Conservation (phyloP, 2,888 invertebrate genomes). For the Vesta saturnalis region DNA sequence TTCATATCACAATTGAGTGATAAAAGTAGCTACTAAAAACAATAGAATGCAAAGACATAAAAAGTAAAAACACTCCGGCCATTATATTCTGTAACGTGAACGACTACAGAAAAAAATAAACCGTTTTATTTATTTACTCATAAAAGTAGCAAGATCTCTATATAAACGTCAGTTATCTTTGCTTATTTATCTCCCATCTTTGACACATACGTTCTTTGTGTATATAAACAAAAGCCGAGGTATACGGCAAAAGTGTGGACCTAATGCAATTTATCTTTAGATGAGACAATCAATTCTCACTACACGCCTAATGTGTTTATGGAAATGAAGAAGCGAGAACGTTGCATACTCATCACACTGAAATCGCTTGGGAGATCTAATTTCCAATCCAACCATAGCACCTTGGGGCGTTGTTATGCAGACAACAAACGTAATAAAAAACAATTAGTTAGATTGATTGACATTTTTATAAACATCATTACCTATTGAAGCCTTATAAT, state of each 20-base stretch:
- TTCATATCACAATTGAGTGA: too few relatives aligned
- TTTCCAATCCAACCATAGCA: slow-evolving; percentile 9
- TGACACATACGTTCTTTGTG: slow-evolving; percentile 2
- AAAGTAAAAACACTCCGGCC: too few relatives aligned
- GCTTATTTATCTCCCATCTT: neutral
- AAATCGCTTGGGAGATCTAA: slow-evolving; percentile 23
- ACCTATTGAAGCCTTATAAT: neutral
- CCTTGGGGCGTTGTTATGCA: slow-evolving; percentile 15
- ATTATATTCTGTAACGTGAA: too few relatives aligned
- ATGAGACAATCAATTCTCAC: neutral
- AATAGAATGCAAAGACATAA: too few relatives aligned
- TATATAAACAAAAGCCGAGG: slow-evolving; percentile 3
- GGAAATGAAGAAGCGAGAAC: slow-evolving; percentile 10
- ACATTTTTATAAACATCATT: neutral
- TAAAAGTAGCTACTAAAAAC: too few relatives aligned
- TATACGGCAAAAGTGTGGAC: neutral
- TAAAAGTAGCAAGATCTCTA: too few relatives aligned
- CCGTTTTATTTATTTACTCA: neutral
- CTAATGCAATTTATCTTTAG: slow-evolving; percentile 5
- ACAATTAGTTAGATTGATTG: slow-evolving; percentile 24
- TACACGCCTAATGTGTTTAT: neutral
- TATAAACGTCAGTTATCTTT: too few relatives aligned
- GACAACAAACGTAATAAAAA: slow-evolving; percentile 4
- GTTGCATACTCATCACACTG: slow-evolving; percentile 22
- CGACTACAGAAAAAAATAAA: too few relatives aligned